phyloP scores from a whole-genome alignment of 2,797 vertebrate genomes.

The Anguilla obscura region DNA sequence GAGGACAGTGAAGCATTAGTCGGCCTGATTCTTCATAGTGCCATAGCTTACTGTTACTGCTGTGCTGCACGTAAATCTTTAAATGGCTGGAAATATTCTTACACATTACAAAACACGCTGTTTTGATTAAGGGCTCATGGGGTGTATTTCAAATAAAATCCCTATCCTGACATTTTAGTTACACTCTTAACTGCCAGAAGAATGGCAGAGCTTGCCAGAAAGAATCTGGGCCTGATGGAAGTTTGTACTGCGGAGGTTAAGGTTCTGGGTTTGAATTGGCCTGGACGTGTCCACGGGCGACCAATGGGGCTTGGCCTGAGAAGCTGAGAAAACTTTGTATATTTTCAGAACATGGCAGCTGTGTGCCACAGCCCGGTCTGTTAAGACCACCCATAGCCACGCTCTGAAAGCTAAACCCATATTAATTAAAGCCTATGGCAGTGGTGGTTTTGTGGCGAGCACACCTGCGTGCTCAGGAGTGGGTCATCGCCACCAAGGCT shows the following conservation, averaged over 20 bases:
- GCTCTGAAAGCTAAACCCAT: constrained; percentile 57
- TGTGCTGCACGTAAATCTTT: constrained; percentile 44
- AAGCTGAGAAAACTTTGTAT: constrained; percentile 56
- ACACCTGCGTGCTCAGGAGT: constrained; percentile 54
- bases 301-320: constrained; percentile 43
- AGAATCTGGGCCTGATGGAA: constrained; percentile 59
- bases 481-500: constrained; percentile 30
- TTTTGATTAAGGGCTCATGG: constrained; percentile 48
- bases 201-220: constrained; percentile 51
- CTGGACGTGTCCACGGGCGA: neutral
- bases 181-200: constrained; percentile 34
- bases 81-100: constrained; percentile 44
- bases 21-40: constrained; percentile 49
- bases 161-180: constrained; percentile 36
- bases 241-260: constrained; percentile 56
- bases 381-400: constrained; percentile 71
- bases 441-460: constrained; percentile 70
- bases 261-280: constrained; percentile 15
- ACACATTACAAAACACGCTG: constrained; percentile 47
- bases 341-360: constrained; percentile 61
- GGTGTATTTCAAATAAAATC: constrained; percentile 41
- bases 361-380: constrained; percentile 46
- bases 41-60: constrained; percentile 45
- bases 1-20: constrained; percentile 42
- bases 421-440: constrained; percentile 70